Evolutionary conservation across 2,797 vertebrate species (phyloP).

Genomic region (Melopsittacus undulatus): DNA sequence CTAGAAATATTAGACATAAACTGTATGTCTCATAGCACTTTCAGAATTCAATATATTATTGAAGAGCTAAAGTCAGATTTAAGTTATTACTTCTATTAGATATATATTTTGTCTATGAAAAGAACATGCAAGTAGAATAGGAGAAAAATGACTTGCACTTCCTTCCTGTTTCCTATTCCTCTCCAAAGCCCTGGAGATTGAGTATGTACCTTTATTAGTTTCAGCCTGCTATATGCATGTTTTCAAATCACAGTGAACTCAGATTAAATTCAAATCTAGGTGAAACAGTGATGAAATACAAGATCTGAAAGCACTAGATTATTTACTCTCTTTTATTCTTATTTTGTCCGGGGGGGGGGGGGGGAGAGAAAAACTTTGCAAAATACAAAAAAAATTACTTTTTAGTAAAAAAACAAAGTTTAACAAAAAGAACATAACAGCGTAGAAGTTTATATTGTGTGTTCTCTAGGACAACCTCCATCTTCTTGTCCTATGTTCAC

Average conservation of each 20-base stretch:
- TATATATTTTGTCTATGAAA: background rate
- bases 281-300: background rate
- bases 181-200: background rate
- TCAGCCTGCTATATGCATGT: background rate
- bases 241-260: background rate
- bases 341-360: background rate
- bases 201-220: background rate
- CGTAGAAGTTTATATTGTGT: background rate
- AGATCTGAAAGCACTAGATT: background rate
- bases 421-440: background rate
- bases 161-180: background rate
- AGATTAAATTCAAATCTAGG: background rate
- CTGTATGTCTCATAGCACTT: background rate
- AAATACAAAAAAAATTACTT: background rate
- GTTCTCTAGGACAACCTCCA: background rate
- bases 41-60: background rate
- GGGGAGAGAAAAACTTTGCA: background rate
- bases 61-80: background rate
- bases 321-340: background rate
- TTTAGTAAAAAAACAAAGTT: background rate
- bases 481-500: background rate
- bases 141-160: background rate
- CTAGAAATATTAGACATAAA: background rate
- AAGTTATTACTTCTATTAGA: background rate
- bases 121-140: background rate